phyloP scores from a whole-genome alignment of 2,888 invertebrate genomes.

The Nomada flava region DNA sequence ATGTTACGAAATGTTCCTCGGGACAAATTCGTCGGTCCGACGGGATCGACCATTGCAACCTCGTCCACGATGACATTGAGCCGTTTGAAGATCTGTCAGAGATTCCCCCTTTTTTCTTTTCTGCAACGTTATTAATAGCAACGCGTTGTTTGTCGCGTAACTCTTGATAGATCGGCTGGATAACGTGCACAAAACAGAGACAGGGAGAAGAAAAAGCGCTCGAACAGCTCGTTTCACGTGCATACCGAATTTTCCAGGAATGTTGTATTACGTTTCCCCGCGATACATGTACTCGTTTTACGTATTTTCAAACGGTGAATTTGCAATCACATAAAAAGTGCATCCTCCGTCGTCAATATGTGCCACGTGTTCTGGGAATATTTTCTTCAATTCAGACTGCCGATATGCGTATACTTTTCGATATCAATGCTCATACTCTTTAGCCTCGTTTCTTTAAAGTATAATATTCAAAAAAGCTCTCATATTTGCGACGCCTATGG shows the following conservation, averaged over 20 bases:
- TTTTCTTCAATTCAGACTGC: not conserved
- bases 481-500: constrained; percentile 58
- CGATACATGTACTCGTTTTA: not conserved
- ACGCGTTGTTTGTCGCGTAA: constrained; percentile 14
- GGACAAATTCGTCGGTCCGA: not conserved
- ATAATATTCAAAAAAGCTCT: constrained; percentile 16
- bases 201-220: constrained; percentile 1
- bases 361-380: not conserved
- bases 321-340: not conserved
- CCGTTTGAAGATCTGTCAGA: constrained; percentile 5
- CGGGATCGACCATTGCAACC: not conserved
- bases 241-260: constrained; percentile 30
- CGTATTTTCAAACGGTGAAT: not conserved
- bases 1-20: not conserved
- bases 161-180: constrained; percentile 15
- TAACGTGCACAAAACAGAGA: not conserved
- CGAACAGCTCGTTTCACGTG: not conserved
- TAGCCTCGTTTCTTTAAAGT: not conserved
- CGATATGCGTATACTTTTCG: not conserved
- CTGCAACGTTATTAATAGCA: constrained; percentile 25
- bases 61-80: constrained; percentile 9
- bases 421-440: not conserved
- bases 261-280: constrained; percentile 9
- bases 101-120: constrained; percentile 14
- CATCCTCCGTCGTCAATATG: not conserved